Percentiles rank a stretch among this genome's conserved stretches.
Evolutionary conservation across 2,797 vertebrate species (phyloP).

Genomic region (Sylvilagus floridanus): DNA sequence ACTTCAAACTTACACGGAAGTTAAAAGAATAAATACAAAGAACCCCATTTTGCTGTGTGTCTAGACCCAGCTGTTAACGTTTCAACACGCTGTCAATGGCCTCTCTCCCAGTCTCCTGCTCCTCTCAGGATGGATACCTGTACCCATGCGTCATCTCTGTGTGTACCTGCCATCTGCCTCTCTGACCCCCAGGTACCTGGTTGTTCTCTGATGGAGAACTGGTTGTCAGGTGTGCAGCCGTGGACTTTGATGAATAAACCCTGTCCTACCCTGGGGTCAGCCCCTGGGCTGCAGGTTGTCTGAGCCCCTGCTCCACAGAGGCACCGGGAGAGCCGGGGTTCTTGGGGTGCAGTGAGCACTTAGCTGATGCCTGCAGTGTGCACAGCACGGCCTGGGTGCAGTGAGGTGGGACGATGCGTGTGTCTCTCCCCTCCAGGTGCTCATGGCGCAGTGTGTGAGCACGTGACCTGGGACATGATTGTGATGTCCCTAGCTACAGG

Average conservation of each 20-base stretch:
- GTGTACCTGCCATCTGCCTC: too few relatives aligned
- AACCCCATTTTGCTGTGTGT: not conserved
- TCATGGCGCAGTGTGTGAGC: not conserved
- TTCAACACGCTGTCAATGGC: rapidly evolving
- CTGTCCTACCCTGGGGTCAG: not conserved
- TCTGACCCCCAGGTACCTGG: not conserved
- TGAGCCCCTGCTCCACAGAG: not conserved
- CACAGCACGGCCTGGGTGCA: not conserved
- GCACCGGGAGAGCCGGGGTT: not conserved
- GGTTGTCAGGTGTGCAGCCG: not conserved
- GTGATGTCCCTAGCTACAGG: not conserved
- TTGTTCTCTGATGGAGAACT: not conserved
- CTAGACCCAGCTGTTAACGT: too few relatives aligned
- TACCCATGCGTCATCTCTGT: not conserved
- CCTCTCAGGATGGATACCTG: rapidly evolving
- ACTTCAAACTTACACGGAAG: not conserved
- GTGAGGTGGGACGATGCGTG: too few relatives aligned
- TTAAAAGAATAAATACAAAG: not conserved
- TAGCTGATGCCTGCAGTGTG: too few relatives aligned
- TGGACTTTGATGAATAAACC: too few relatives aligned
- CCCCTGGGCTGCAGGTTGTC: not conserved
- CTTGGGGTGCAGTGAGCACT: rapidly evolving
- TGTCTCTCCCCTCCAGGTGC: too few relatives aligned
- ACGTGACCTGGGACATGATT: not conserved
- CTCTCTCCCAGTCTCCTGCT: not conserved